Base-by-base conservation (phyloP, 2,797 vertebrate species). In the Pteronotus mesoamericanus region DNA sequence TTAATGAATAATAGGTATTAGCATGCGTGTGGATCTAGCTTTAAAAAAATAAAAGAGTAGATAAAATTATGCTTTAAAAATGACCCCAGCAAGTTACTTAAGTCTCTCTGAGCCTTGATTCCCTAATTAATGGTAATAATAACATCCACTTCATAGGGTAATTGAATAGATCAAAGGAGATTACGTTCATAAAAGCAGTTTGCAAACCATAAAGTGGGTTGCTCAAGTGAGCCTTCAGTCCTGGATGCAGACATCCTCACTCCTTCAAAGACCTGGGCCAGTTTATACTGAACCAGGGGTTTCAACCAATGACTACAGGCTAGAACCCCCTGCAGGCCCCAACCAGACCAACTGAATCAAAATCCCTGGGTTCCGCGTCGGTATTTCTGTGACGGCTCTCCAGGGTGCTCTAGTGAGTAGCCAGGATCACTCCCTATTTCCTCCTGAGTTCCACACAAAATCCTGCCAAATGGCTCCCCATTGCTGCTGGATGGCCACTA, bases 21-120 rank as follows among this genome's bases (percentile, higher is more conserved):
- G 75, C 32, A n/a, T 59, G 68, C 34, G 11, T 66, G 61, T 59
- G 75, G 51, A n/a, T 83, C 68, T 91, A 66, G 64, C 29, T 80
- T 91, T 74, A 34, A 46, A 24, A 7, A 29, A 80, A 57, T 26
- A 29, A n/a, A 26, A 48, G 66, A 68, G 39, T 15, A 94, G 57
- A 77, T 74, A 66, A 77, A 94, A 88, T 32, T 55, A 42, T 80
- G 42, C 51, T 77, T 93, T 86, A 82, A 91, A 90, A 77, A 74
- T 71, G 72, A 59, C n/a, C 66, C 48, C 88, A 22, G 84, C 59
- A 78, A 84, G 21, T 82, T 69, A 53, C 55, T 77, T 66, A 55
- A 61, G 51, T 74, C 72, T 74, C 71, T 51, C 26, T 37, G 61
- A 69, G 29, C n/a, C 34, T 57, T 39, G 14, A 53, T 83, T 83